Evolutionary conservation across 2,888 invertebrate genomes (phyloP), one percentile per base, ranked within the genome.

Genomic region (Pseudoips prasinana): DNA sequence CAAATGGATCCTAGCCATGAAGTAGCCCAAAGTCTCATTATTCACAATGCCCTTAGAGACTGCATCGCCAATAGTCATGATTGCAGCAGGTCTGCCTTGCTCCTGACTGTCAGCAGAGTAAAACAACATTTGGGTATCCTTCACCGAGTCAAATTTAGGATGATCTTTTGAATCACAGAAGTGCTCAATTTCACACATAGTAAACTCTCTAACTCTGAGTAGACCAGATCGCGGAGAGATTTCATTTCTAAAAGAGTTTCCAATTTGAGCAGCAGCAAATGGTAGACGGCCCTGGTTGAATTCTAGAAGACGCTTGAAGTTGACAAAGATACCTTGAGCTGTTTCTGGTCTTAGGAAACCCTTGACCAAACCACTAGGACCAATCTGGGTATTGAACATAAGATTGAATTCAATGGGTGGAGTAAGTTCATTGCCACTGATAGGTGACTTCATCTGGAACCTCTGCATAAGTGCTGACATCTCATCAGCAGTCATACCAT

Each of bases 111-210:
- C 95, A 8, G 98, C 99, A 0, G 99, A 98, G 72, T 98, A 99
- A 10, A 99, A 82, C 4, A 94, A 85, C 86, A 99, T 87, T 53
- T 91, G 90, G 0, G 95, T 93, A 61, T 95, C 90, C 57, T 92
- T 92, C 0, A 98, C 91, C 38, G 90, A 84, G 3, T 90, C 90
- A 83, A 99, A 99, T 81, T 98, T 99, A 0, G 95, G 93, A 82
- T 98, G 98, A 43, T 91, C 91, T 71, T 99, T 98, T 0, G 98
- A 97, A 85, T 99, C 98, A 79, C 98, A 98, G 78, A 99, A 99
- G 85, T 99, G 98, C 81, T 99, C 99, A 61, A 99, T 99, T 90
- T 99, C 99, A 41, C 98, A 98, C 99, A 99, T 99, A 0, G 98
- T 99, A 72, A 99, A 99, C 78, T 99, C 99, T 64, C 98, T 93